phyloP scores from a whole-genome alignment of 92 coral and sea anemone genomes.

The Plumapathes pennacea region DNA sequence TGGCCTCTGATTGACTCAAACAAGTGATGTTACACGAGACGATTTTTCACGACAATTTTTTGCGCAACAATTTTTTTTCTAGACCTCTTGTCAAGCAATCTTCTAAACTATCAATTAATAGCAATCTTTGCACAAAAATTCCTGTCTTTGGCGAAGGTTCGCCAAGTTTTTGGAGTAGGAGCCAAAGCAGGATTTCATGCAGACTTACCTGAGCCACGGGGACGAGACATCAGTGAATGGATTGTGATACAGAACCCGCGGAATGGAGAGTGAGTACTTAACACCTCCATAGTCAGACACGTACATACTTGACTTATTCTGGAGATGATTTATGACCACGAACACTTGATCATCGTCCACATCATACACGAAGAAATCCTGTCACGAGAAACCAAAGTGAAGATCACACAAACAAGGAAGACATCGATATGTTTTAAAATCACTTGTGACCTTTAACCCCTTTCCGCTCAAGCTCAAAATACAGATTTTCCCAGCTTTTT shows the following conservation, averaged over 20 bases:
- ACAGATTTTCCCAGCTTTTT: too few species aligned
- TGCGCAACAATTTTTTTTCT: too few species aligned
- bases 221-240: slow-evolving; percentile 95
- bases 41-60: too few species aligned
- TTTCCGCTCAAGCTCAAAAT: too few species aligned
- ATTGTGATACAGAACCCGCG: slow-evolving; percentile 93
- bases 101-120: too few species aligned
- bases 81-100: too few species aligned
- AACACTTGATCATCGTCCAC: slow-evolving; percentile 76
- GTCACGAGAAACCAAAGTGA: background rate
- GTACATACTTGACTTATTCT: slow-evolving; percentile 85
- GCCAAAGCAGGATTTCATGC: too few species aligned
- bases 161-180: too few species aligned
- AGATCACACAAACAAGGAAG: background rate
- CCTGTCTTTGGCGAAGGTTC: too few species aligned
- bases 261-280: slow-evolving; percentile 73
- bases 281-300: slow-evolving; percentile 65
- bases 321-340: slow-evolving; percentile 81
- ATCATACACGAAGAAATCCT: slow-evolving; percentile 90
- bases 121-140: too few species aligned
- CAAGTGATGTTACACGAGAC: too few species aligned
- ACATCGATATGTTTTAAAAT: background rate
- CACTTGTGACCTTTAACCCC: background rate
- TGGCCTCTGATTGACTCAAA: too few species aligned
- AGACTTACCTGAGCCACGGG: slow-evolving; percentile 87